Percentiles rank a stretch among this genome's conserved stretches.
Conservation (phyloP, 1,140 invertebrate genomes). For the Cyphomyrmex costatus region DNA sequence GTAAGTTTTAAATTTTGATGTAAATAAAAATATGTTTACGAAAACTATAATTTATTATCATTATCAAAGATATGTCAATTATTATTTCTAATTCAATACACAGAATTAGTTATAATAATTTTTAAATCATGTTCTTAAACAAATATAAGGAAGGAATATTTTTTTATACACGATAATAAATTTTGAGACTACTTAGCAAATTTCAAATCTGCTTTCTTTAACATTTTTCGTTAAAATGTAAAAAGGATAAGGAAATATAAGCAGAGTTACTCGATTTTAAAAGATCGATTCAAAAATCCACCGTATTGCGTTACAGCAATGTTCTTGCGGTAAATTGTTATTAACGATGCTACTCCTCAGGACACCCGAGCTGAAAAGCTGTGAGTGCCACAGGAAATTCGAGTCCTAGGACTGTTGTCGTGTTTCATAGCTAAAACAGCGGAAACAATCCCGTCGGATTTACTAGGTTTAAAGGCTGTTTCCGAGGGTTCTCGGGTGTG, state of each 20-base stretch:
- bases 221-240: neutral
- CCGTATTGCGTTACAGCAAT: neutral
- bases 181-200: neutral
- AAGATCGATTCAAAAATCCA: neutral
- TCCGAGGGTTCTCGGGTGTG: slow-evolving; percentile 12
- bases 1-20: neutral
- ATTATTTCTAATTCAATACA: neutral
- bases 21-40: neutral
- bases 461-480: slow-evolving; percentile 40
- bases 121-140: neutral
- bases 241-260: slow-evolving; percentile 3
- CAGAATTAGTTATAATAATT: neutral
- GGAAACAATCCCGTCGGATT: slow-evolving; percentile 53
- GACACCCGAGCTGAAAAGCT: slow-evolving; percentile 37
- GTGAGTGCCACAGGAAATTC: slow-evolving; percentile 25
- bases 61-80: neutral
- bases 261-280: neutral
- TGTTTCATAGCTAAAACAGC: slow-evolving; percentile 50
- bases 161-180: neutral
- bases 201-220: neutral
- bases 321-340: slow-evolving; percentile 52
- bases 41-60: neutral
- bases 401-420: slow-evolving; percentile 38
- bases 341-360: slow-evolving; percentile 51
- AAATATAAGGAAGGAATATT: neutral